phyloP scores from a whole-genome alignment of 2,797 vertebrate species.

The Sardinella longiceps region DNA sequence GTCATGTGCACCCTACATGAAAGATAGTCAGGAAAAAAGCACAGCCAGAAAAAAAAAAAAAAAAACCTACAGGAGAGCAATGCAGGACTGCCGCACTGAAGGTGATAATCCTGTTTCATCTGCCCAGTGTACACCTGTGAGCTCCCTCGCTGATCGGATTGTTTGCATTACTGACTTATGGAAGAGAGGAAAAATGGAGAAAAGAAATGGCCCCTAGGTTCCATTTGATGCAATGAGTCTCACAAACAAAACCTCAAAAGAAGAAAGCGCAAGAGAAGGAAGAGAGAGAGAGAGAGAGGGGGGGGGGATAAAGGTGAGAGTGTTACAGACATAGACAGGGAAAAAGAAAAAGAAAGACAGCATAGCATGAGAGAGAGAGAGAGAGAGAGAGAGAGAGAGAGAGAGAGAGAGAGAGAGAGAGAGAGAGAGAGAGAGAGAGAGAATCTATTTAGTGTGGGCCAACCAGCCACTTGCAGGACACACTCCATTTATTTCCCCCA shows the following conservation, averaged over 20 bases:
- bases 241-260: constrained; percentile 70
- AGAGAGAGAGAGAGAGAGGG: constrained; percentile 24
- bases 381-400: background rate
- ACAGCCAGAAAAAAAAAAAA: too few species aligned
- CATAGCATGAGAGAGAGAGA: constrained; percentile 41
- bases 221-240: constrained; percentile 70
- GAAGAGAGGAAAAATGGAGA: constrained; percentile 63
- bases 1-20: background rate
- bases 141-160: constrained; percentile 62
- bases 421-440: constrained; percentile 33
- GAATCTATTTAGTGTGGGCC: constrained; percentile 62
- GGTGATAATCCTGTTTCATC: constrained; percentile 69
- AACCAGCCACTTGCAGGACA: constrained; percentile 69
- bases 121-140: constrained; percentile 50
- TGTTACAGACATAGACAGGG: background rate
- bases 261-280: background rate
- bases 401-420: constrained; percentile 23
- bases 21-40: background rate
- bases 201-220: constrained; percentile 62
- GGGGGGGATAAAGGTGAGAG: background rate
- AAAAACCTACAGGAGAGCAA: constrained; percentile 50
- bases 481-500: constrained; percentile 76
- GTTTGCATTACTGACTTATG: constrained; percentile 73
- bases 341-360: background rate
- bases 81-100: constrained; percentile 66